phyloP scores from a whole-genome alignment of 2,113 vertebrate species.

The Grus americana region DNA sequence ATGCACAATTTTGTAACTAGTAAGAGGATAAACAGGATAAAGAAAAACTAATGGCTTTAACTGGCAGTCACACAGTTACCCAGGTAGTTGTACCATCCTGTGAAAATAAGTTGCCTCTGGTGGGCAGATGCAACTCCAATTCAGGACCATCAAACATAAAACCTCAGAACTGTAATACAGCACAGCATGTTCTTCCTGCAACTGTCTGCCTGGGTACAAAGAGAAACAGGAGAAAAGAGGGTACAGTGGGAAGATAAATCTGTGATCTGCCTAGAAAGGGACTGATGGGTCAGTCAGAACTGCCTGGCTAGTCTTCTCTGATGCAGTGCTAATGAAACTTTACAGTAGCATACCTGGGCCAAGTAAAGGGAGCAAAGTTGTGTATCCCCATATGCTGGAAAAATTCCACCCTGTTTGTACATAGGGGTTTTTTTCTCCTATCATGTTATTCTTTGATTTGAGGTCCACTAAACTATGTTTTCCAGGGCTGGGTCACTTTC shows the following conservation, averaged over 20 bases:
- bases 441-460: neutral
- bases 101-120: neutral
- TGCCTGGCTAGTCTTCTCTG: neutral
- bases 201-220: neutral
- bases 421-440: accelerated
- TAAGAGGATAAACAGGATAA: neutral
- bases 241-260: neutral
- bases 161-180: neutral
- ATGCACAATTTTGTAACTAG: neutral
- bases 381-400: neutral
- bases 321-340: neutral
- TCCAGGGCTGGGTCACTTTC: neutral
- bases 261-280: neutral
- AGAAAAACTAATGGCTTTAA: neutral
- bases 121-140: neutral
- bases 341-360: neutral
- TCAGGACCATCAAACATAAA: neutral
- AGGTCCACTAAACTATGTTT: neutral
- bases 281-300: neutral
- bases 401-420: neutral
- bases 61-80: neutral
- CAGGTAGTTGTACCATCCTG: neutral
- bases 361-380: neutral
- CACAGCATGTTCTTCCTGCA: neutral
- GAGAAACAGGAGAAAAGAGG: neutral